Base-by-base conservation (phyloP, 2,797 vertebrate genomes). In the Melanotaenia parkinsoni region DNA sequence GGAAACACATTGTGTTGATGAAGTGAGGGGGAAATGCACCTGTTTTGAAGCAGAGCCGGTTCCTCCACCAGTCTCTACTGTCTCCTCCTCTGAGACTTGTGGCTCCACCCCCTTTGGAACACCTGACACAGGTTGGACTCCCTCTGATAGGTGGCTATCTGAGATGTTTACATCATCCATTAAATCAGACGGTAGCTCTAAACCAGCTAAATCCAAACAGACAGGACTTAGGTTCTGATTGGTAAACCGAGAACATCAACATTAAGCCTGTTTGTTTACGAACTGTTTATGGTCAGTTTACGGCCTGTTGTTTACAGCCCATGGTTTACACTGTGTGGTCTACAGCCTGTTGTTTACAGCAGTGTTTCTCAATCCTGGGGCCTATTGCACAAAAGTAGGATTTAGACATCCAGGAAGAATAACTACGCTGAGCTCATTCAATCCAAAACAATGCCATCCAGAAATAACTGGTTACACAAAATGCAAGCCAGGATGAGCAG, bases 11-110 rank as follows among this genome's bases (percentile, higher is more conserved):
- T 0, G 6, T 22, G 14, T 60, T 57, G 9, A 37, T 1, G 10
- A 24, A 3, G 30, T 8, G 45, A 32, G 26, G 2, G 40, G 16
- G 4, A 64, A 24, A n/a, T 5, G 0, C 5, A 88, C 87, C 80
- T 77, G 54, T 32, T 16, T 16, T 12, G 45, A n/a, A 1, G 13
- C 4, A 10, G 45, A 60, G 9, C 45, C 3, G 18, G 32, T 10
- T 59, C 13, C 47, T 63, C 14, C 51, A 61, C 16, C 45, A 11
- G 50, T 35, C 32, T 33, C 18, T 0, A 14, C 22, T 0, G 1
- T 22, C 16, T 38, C 24, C 1, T 67, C 67, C 33, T 56, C 38
- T 1, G 26, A 40, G 22, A 3, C 2, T 1, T 73, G 28, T 11
- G 26, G 76, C 14, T 56, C 74, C 32, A 6, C 26, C 58, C 32